Percentiles rank a stretch among this genome's conserved stretches.
Evolutionary conservation across 1,140 invertebrate species (phyloP).

Genomic region (Zaprionus africanus): DNA sequence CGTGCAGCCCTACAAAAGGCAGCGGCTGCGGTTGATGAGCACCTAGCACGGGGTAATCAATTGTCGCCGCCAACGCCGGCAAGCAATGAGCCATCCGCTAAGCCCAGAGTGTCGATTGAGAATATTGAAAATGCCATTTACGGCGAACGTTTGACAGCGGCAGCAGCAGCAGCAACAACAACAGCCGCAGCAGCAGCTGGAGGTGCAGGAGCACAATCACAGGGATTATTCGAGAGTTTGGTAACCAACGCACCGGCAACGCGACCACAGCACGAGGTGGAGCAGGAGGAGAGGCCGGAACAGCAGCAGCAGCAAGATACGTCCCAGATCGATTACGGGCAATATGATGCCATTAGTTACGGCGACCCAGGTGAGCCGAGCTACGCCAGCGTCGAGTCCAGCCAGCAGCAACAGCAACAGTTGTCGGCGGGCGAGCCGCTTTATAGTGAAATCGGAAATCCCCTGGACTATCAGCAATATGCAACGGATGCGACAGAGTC

Average conservation of each 20-base stretch:
- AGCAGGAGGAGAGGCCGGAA: slow-evolving; percentile 24
- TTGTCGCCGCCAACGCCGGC: slow-evolving; percentile 53
- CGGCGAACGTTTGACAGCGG: slow-evolving; percentile 73
- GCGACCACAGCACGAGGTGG: slow-evolving; percentile 21
- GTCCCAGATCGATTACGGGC: slow-evolving; percentile 53
- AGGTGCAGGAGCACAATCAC: slow-evolving; percentile 23
- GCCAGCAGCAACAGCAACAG: slow-evolving; percentile 35
- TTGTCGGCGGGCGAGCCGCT: slow-evolving; percentile 52
- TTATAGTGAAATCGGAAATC: slow-evolving; percentile 80
- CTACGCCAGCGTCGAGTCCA: slow-evolving; percentile 68
- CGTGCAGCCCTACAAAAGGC: slow-evolving; percentile 64
- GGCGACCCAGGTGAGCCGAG: slow-evolving; percentile 62
- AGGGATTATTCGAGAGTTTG: slow-evolving; percentile 70
- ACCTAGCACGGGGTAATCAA: slow-evolving; percentile 75
- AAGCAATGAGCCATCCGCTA: slow-evolving; percentile 43
- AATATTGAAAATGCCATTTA: slow-evolving; percentile 84
- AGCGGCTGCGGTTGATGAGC: slow-evolving; percentile 81
- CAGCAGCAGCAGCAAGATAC: slow-evolving; percentile 27
- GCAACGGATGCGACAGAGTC: slow-evolving; percentile 47
- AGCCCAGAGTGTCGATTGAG: slow-evolving; percentile 77
- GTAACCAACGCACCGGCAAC: slow-evolving; percentile 43
- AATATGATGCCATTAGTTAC: slow-evolving; percentile 66
- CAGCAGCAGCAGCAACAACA: slow-evolving; percentile 22
- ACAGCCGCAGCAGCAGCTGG: slow-evolving; percentile 3
- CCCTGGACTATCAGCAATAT: slow-evolving; percentile 73